phyloP scores from a whole-genome alignment of 2,797 vertebrate genomes.

The Myotis daubentonii region DNA sequence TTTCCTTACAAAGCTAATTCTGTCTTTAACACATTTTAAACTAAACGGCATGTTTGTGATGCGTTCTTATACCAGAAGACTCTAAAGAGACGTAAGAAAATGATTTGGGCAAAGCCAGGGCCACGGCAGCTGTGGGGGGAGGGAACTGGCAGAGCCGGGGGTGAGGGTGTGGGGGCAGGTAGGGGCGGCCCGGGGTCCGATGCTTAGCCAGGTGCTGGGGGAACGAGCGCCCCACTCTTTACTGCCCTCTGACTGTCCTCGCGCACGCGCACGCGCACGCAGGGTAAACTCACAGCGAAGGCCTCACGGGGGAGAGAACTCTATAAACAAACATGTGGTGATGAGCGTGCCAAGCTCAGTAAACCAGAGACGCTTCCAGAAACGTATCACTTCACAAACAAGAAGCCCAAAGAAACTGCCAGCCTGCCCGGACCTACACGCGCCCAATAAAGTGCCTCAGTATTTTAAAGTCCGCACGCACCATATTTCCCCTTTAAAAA shows the following conservation, averaged over 20 bases:
- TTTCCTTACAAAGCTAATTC: rapidly evolving
- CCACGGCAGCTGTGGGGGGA: rapidly evolving
- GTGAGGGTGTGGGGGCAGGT: rapidly evolving
- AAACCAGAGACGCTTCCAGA: background rate
- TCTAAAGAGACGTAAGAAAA: background rate
- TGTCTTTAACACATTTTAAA: background rate
- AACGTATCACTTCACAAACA: background rate
- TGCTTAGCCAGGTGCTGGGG: rapidly evolving
- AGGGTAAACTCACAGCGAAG: background rate
- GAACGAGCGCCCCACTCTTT: rapidly evolving
- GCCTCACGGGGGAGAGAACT: background rate
- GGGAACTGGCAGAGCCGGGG: rapidly evolving
- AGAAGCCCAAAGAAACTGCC: background rate
- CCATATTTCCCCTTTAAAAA: background rate
- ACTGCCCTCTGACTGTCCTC: rapidly evolving
- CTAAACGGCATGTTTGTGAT: rapidly evolving
- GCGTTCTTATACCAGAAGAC: rapidly evolving
- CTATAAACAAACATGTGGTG: background rate
- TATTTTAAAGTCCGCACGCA: background rate
- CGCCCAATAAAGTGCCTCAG: rapidly evolving
- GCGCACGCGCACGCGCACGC: rapidly evolving
- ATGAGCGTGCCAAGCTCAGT: background rate
- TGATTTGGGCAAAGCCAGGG: too few relatives aligned
- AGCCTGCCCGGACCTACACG: background rate
- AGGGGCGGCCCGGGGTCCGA: rapidly evolving